Evolutionary conservation across 2,888 invertebrate species (phyloP).

Genomic region (Cephus pygmeus): DNA sequence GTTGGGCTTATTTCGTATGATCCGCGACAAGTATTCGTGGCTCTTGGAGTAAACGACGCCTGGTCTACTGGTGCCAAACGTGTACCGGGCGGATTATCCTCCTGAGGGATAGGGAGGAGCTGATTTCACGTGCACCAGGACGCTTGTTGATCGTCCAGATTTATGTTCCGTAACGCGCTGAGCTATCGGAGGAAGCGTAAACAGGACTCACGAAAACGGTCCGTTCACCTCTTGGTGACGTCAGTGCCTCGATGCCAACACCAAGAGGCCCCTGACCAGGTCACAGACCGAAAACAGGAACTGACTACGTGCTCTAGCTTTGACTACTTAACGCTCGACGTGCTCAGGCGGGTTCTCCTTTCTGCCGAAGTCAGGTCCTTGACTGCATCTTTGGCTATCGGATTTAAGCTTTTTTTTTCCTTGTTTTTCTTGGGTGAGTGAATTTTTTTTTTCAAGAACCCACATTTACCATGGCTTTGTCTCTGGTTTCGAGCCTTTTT

Average conservation of each 20-base stretch:
- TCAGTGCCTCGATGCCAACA: conserved; percentile 9
- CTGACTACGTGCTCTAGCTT: conserved; percentile 12
- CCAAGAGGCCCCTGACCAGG: conserved; percentile 18
- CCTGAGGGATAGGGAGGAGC: not conserved
- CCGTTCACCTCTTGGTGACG: conserved; percentile 23
- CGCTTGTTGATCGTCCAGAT: not conserved
- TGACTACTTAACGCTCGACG: not conserved
- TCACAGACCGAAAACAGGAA: conserved; percentile 27
- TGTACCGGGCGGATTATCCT: not conserved
- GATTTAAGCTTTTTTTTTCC: not conserved
- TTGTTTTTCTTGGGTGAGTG: too few relatives aligned
- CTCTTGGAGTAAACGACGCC: not conserved
- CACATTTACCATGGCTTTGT: not conserved
- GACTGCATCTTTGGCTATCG: not conserved
- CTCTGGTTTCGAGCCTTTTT: not conserved
- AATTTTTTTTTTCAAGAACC: too few relatives aligned
- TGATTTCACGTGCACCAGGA: not conserved
- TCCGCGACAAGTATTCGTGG: not conserved
- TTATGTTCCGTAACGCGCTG: not conserved
- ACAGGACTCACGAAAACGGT: conserved; percentile 21
- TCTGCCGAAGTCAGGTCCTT: not conserved
- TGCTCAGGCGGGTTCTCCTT: not conserved
- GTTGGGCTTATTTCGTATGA: not conserved
- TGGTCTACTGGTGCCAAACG: not conserved
- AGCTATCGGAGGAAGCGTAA: conserved; percentile 15